Percentiles rank a stretch among this genome's conserved stretches.
Evolutionary conservation across 1,140 invertebrate genomes (phyloP).

Genomic region (Argopecten irradians): DNA sequence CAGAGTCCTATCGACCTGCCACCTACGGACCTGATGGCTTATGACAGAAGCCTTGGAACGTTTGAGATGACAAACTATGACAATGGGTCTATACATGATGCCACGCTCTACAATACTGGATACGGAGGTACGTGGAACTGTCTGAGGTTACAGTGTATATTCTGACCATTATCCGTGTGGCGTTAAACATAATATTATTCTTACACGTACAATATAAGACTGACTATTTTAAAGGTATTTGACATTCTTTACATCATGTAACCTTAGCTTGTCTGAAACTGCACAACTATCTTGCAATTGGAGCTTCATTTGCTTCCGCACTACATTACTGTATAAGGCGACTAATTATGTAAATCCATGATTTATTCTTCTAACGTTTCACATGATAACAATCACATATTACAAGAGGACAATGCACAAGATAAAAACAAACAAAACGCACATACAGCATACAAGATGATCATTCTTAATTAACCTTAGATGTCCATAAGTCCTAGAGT

Average conservation of each 20-base stretch:
- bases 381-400: no score
- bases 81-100: not conserved
- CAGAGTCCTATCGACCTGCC: slow-evolving; percentile 53
- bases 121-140: slow-evolving; percentile 40
- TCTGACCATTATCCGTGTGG: not conserved
- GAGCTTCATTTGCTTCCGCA: no score
- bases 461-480: no score
- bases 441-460: no score
- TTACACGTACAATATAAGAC: not conserved
- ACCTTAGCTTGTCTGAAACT: not conserved
- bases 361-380: no score
- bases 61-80: slow-evolving; percentile 45
- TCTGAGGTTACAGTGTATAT: not conserved
- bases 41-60: slow-evolving; percentile 12
- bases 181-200: not conserved
- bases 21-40: not conserved
- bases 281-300: not conserved
- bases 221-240: not conserved
- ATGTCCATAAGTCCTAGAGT: no score
- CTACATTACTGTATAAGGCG: no score
- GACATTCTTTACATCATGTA: not conserved
- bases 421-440: no score
- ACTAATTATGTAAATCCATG: no score
- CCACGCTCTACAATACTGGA: slow-evolving; percentile 47
- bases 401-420: no score